These are phyloP conservation scores for Dasyurus viverrinus DNA, from an alignment of 2,113 vertebrate species.

Conservation along the genomic window DNA sequence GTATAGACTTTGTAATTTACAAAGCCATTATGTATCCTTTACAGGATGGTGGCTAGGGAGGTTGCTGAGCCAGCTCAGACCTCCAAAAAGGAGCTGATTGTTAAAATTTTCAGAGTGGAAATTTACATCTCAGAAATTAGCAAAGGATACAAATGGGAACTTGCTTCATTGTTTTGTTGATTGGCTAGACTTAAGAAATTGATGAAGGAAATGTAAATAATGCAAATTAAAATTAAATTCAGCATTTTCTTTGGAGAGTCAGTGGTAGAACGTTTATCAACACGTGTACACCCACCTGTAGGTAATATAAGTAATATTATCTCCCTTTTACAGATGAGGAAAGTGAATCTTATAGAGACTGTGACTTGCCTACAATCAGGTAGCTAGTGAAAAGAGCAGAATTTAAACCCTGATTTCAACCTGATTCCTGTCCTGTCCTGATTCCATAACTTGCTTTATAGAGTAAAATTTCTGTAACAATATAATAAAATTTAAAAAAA, in stretches of 20 bases:
- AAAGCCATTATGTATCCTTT: background rate
- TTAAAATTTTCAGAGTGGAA: background rate
- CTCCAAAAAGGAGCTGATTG: background rate
- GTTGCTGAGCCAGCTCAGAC: background rate
- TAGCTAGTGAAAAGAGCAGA: background rate
- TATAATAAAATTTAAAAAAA: background rate
- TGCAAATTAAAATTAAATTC: background rate
- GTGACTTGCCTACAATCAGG: background rate
- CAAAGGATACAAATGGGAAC: background rate
- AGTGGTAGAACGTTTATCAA: background rate
- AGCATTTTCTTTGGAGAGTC: background rate
- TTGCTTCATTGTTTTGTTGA: background rate
- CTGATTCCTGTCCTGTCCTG: background rate
- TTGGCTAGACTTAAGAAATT: background rate
- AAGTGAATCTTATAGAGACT: background rate
- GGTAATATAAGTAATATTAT: background rate
- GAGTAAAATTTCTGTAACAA: background rate
- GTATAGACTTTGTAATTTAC: background rate
- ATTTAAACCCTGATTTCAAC: background rate
- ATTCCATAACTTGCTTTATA: background rate
- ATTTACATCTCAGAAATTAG: background rate
- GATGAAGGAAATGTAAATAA: background rate
- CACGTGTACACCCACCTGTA: background rate
- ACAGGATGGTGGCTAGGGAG: background rate
- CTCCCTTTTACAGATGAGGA: background rate